phyloP scores from a whole-genome alignment of 2,797 vertebrate species.

The Podarcis siculus region DNA sequence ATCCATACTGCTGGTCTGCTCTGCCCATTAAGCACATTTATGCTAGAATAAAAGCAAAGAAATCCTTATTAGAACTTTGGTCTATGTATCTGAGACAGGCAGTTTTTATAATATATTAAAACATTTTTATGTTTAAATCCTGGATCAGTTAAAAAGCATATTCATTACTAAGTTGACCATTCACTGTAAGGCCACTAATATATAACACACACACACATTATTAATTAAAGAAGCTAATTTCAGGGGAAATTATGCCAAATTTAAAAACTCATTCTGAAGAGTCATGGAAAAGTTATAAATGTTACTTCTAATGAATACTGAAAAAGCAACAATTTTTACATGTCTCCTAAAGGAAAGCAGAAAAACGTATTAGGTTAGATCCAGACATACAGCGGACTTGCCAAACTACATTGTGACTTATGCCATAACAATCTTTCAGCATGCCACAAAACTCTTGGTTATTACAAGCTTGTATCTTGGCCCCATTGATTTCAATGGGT shows the following conservation, averaged over 20 bases:
- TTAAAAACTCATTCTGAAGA: neutral
- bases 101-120: neutral
- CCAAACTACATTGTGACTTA: too few relatives aligned
- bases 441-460: too few relatives aligned
- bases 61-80: conserved; percentile 63
- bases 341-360: neutral
- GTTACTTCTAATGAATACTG: too few relatives aligned
- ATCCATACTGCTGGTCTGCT: conserved; percentile 85
- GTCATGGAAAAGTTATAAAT: too few relatives aligned
- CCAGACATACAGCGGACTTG: too few relatives aligned
- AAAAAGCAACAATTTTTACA: neutral
- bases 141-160: neutral
- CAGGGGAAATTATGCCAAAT: neutral
- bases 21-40: conserved; percentile 80
- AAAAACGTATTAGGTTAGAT: neutral
- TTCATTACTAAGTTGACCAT: neutral
- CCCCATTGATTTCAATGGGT: too few relatives aligned
- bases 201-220: neutral
- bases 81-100: neutral
- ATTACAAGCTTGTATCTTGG: too few relatives aligned
- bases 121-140: neutral
- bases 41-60: conserved; percentile 78
- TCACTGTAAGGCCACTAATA: neutral
- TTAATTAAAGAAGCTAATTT: neutral
- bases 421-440: too few relatives aligned